Evolutionary conservation across 1,140 invertebrate genomes (phyloP).

Genomic region (Stenopsyche tienmushanensis): DNA sequence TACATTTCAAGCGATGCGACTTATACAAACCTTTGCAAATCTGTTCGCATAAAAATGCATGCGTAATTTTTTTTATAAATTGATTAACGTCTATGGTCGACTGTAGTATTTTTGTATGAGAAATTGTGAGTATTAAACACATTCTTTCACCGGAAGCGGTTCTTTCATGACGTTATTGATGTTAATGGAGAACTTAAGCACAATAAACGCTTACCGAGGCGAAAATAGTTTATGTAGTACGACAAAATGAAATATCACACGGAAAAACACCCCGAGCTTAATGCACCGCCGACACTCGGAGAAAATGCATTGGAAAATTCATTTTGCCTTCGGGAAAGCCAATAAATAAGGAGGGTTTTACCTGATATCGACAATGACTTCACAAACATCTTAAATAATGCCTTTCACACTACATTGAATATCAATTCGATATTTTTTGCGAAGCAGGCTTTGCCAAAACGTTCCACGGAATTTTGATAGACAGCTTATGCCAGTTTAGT

Average conservation of each 20-base stretch:
- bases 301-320: conserved; percentile 13
- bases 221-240: not conserved
- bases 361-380: conserved; percentile 1
- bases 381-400: not conserved
- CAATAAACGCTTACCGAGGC: conserved; percentile 15
- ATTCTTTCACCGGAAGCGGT: not conserved
- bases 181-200: not conserved
- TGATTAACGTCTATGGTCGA: too few species aligned
- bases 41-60: not conserved
- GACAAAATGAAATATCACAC: conserved; percentile 6
- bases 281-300: not conserved
- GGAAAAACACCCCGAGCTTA: conserved; percentile 1
- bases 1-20: too few species aligned
- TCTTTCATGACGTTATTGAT: conserved; percentile 3
- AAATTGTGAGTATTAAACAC: too few species aligned
- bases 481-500: too few species aligned
- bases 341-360: conserved; percentile 15
- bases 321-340: conserved; percentile 6
- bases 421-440: too few species aligned
- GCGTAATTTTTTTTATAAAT: too few species aligned
- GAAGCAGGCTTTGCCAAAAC: too few species aligned
- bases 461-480: too few species aligned
- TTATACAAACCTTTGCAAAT: too few species aligned
- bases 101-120: too few species aligned
- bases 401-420: too few species aligned